Evolutionary conservation across 2,888 invertebrate genomes (phyloP), one percentile per base, ranked within the genome.

Genomic region (Boloria euphrosyne): DNA sequence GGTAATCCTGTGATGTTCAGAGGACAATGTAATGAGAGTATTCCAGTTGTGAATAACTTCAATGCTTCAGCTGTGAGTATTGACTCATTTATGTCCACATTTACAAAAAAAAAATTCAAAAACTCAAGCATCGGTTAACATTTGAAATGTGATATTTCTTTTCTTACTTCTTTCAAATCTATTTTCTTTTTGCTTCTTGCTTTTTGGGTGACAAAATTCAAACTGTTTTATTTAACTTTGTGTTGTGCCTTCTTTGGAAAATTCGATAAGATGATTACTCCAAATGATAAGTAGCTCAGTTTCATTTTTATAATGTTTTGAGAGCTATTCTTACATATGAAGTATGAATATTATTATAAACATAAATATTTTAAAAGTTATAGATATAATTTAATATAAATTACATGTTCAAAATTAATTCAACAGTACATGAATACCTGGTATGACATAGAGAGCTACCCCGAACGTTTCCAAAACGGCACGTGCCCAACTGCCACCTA

Each of bases 11-110:
- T 71, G 0, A 58, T 68, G 0, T 81, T 80, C 74, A 76, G 80
- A 10, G 83, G 83, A 0, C 78, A 76, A 47, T 83, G 83, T 38
- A 76, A 82, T 14, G 62, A 70, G 3, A 76, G 58, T 53, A 76
- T 82, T 3, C 50, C 73, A 7, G 82, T 78, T 13, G 78, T 82
- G 0, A 43, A 62, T 3, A 73, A 77, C 65, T 84, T 84, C 50
- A 63, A 79, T 46, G 71, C 75, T 13, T 27, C 49, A 43, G 49
- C 53, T 38, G 71, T 71, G 49, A 65, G 68, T 59, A 17, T 50
- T 53, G 3, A 38, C 13, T 14, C 6, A 13, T 6, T 58, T 18
- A 4, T n/a, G n/a, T n/a, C n/a, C n/a, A 43, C 1, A 3, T 50
- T 7, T 49, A 5, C 4, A 17, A 17, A 13, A 17, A 49, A 49